These are phyloP conservation scores for Anastrepha ludens DNA, from an alignment of 1,140 invertebrate genomes.

Conservation along the genomic window DNA sequence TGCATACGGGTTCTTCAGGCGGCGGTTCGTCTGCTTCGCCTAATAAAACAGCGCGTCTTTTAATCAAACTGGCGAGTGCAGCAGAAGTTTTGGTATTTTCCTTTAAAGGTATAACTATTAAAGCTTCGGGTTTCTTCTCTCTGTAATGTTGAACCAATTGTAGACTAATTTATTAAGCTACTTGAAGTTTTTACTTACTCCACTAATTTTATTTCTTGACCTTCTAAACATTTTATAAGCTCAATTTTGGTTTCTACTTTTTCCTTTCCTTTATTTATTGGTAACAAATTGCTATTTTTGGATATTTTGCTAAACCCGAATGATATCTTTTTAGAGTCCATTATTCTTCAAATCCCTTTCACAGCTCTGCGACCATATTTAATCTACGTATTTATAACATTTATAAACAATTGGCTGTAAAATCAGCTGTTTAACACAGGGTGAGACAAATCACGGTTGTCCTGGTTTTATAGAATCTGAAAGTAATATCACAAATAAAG, in stretches of 20 bases:
- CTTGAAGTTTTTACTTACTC: slow-evolving; percentile 76
- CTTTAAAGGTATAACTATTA: slow-evolving; percentile 81
- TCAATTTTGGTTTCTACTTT: slow-evolving; percentile 76
- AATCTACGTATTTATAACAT: neutral
- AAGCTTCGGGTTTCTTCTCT: slow-evolving; percentile 75
- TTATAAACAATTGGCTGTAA: slow-evolving; percentile 38
- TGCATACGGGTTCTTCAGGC: slow-evolving; percentile 62
- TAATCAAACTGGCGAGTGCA: slow-evolving; percentile 73
- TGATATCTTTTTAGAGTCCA: slow-evolving; percentile 83
- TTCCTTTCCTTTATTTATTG: slow-evolving; percentile 72
- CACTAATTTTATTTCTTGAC: slow-evolving; percentile 82
- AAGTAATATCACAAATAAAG: too few relatives aligned
- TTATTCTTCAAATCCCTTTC: slow-evolving; percentile 54
- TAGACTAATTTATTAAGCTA: slow-evolving; percentile 41
- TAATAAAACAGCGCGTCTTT: slow-evolving; percentile 65
- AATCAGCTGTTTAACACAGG: neutral
- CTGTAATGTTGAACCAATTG: slow-evolving; percentile 65
- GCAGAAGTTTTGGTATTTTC: slow-evolving; percentile 76
- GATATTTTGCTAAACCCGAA: slow-evolving; percentile 85
- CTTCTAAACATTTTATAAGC: slow-evolving; percentile 85
- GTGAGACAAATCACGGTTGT: too few relatives aligned
- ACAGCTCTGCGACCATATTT: neutral
- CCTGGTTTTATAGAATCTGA: too few relatives aligned
- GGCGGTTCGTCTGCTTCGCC: slow-evolving; percentile 65
- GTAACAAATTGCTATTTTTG: slow-evolving; percentile 78